Base-by-base conservation (phyloP, 2,888 invertebrate species). In the Macrosiphum euphorbiae region DNA sequence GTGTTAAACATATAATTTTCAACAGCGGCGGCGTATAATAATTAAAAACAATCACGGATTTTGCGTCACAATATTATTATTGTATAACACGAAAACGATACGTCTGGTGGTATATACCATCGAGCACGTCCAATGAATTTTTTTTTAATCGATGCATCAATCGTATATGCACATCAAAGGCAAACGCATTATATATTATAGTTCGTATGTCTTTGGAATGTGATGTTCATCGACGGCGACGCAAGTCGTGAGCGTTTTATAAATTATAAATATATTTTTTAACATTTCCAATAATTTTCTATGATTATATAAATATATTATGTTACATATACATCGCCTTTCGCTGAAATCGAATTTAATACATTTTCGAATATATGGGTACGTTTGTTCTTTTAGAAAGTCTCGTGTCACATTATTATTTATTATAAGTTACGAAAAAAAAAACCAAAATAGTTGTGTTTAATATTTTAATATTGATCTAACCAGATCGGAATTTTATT, bases 171-270 rank as follows among this genome's bases (percentile, higher is more conserved):
- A 35, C 78, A 35, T 78, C 35, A 78, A 78, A 78, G 78, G 78
- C 78, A 78, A 50, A 58, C 55, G 47, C 41, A 86, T 24, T 7
- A 78, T 24, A 24, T 1, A 24, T 55, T 24, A 24, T 78, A 24
- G 20, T 44, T 52, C 35, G 28, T 47, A 61, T 86, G 41, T 89
- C 92, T 52, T 50, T 35, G 35, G 50, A 28, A 50, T 78, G 26
- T 88, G 47, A 52, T 28, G 61, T 50, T 78, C 61, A 11, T 90
- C 16, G 89, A 61, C 89, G 10, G 58, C 28, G 47, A 50, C 35
- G 26, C 35, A 3, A 50, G 84, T 52, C 88, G 88, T 92, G 92
- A 5, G 7, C 20, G 67, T 92, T 92, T 92, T 92, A 88, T 88
- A 44, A 41, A 88, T 88, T 78, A 13, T n/a, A 28, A 41, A 58